Base-by-base conservation (phyloP, 2,797 vertebrate genomes). In the Tamandua tetradactyla region DNA sequence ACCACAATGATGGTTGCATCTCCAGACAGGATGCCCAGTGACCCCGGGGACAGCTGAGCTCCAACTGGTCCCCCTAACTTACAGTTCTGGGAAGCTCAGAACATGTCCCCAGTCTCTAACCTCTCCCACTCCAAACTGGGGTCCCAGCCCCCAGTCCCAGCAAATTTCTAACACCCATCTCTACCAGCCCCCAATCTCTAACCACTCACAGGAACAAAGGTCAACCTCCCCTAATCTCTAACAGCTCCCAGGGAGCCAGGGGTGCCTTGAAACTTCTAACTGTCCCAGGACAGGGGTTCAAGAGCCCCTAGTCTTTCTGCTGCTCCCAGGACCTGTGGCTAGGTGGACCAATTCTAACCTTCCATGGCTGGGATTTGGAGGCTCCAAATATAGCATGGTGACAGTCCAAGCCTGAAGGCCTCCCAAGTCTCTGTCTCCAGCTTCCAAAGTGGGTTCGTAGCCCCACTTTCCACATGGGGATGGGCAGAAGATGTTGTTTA, bases 141-240 rank as follows among this genome's bases (percentile, higher is more conserved):
- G 44, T 59, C 71, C 91, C 78, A 30, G 57, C 27, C n/a, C 49
- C 49, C 8, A 7, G n/a, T 17, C 80, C 62, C 25, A 15, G 69
- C 61, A 35, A 18, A 62, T 64, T 47, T 84, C 84, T 95, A 93
- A 96, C 89, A 47, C 20, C 59, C 1, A 0, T 32, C n/a, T 74
- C 79, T 93, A 94, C 91, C 44, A 89, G 75, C 74, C 62, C 15
- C 0, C 2, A 0, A 25, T 35, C 88, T 88, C 84, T 94, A 95
- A 94, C 93, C 44, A 18, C 72, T 57, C 4, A 22, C 27, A 5
- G 25, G 13, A 32, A 11, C 2, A 1, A 79, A 61, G 52, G 23
- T 42, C 37, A 42, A 3, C 68, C 61, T 69, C 47, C 44, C 57
- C 81, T 96, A 82, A 94, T 49, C 18, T 85, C 93, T 97, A 97